phyloP scores from a whole-genome alignment of 2,113 vertebrate genomes.

The Bufo bufo region DNA sequence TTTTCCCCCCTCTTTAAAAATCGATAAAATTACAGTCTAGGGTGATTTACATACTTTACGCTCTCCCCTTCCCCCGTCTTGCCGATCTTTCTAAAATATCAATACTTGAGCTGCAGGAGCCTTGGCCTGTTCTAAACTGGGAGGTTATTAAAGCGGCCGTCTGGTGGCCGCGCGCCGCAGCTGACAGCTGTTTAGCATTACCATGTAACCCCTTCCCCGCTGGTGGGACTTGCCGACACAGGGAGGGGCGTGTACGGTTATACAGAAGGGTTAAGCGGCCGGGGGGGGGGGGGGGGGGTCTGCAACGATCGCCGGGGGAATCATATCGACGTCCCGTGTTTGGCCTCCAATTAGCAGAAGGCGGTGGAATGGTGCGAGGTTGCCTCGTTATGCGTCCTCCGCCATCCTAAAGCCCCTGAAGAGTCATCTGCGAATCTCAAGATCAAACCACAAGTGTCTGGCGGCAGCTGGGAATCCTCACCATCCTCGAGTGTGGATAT shows the following conservation, averaged over 20 bases:
- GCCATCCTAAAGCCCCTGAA: constrained; percentile 34
- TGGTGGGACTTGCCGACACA: background rate
- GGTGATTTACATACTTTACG: constrained; percentile 34
- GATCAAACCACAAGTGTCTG: constrained; percentile 51
- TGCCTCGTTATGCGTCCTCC: background rate
- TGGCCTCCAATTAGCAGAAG: constrained; percentile 29
- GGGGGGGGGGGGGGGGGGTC: background rate
- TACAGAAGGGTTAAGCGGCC: background rate
- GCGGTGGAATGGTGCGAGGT: background rate
- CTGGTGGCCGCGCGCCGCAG: constrained; percentile 21
- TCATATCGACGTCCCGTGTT: background rate
- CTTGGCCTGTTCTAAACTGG: background rate
- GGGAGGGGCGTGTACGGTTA: background rate
- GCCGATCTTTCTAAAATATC: constrained; percentile 37
- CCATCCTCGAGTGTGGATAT: constrained; percentile 43
- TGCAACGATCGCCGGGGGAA: background rate
- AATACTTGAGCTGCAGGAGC: constrained; percentile 39
- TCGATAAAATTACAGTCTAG: constrained; percentile 44
- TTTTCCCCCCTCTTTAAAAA: background rate
- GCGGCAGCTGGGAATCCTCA: constrained; percentile 44
- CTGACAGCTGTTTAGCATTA: constrained; percentile 36
- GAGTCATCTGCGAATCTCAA: constrained; percentile 47
- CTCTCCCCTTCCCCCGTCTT: background rate
- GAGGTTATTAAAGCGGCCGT: constrained; percentile 42
- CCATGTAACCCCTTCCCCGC: constrained; percentile 19